A percentile compares a stretch with the other conserved stretches of the same genome.
Evolutionary conservation across 2,113 vertebrate genomes (phyloP).

Genomic region (Dolichotis patagonum): DNA sequence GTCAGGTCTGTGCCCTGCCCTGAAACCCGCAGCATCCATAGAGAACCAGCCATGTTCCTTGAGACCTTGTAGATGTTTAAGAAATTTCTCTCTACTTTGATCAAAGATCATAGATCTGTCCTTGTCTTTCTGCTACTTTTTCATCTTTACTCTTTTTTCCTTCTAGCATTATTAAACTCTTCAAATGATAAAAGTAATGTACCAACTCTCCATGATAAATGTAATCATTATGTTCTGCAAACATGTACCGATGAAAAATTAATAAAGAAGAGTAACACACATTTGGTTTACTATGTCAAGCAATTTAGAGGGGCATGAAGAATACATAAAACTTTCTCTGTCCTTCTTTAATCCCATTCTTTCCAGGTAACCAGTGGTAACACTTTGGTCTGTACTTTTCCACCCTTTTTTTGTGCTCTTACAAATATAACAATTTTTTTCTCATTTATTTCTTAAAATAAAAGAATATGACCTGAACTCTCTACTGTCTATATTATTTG

Average conservation of each 20-base stretch:
- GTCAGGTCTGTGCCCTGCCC: not conserved
- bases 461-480: not conserved
- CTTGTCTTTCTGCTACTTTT: not conserved
- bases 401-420: not conserved
- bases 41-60: not conserved
- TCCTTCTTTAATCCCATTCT: not conserved
- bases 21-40: not conserved
- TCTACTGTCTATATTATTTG: not conserved
- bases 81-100: not conserved
- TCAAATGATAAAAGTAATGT: not conserved
- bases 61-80: not conserved
- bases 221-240: not conserved
- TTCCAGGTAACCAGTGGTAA: not conserved
- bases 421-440: not conserved
- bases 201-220: not conserved
- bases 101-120: not conserved
- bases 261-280: not conserved
- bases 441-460: not conserved
- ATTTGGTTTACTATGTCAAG: not conserved
- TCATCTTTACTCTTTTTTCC: not conserved
- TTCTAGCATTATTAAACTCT: not conserved
- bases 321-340: not conserved
- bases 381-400: conserved; percentile 27
- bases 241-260: not conserved
- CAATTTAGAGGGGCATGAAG: not conserved